These are phyloP conservation scores for Boloria selene DNA, from an alignment of 2,888 invertebrate genomes.

Conservation along the genomic window DNA sequence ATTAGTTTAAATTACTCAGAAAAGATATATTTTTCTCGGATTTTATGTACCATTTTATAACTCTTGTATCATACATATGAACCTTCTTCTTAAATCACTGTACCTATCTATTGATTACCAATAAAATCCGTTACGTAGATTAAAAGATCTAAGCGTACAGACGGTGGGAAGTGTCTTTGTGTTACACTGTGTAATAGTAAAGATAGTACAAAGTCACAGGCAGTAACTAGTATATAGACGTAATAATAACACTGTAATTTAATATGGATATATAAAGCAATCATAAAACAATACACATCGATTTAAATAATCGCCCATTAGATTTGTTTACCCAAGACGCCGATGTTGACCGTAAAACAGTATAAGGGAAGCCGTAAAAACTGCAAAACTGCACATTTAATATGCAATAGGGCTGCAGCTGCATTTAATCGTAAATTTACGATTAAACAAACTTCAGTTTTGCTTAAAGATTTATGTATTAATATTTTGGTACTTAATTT, in stretches of 20 bases:
- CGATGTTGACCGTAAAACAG: constrained; percentile 52
- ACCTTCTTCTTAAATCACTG: no score
- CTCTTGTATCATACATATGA: no score
- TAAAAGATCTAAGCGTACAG: no score
- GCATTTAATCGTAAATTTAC: constrained; percentile 43
- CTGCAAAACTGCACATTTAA: constrained; percentile 58
- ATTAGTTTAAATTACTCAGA: no score
- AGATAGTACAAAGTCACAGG: no score
- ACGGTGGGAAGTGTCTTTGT: no score
- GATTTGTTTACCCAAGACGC: constrained; percentile 60
- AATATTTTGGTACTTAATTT: background rate
- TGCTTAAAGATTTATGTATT: constrained; percentile 15
- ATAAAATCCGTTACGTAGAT: no score
- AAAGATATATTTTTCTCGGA: no score
- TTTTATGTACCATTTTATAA: no score
- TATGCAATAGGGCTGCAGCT: constrained; percentile 51
- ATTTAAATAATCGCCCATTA: constrained; percentile 48
- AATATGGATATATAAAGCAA: constrained; percentile 1
- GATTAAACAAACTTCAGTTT: constrained; percentile 29
- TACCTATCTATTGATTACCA: no score
- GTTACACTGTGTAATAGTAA: no score
- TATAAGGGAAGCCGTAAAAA: constrained; percentile 57
- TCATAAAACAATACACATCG: constrained; percentile 39
- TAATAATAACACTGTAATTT: background rate
- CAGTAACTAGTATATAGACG: no score